phyloP scores from a whole-genome alignment of 2,113 vertebrate species.

The Mustela lutreola region DNA sequence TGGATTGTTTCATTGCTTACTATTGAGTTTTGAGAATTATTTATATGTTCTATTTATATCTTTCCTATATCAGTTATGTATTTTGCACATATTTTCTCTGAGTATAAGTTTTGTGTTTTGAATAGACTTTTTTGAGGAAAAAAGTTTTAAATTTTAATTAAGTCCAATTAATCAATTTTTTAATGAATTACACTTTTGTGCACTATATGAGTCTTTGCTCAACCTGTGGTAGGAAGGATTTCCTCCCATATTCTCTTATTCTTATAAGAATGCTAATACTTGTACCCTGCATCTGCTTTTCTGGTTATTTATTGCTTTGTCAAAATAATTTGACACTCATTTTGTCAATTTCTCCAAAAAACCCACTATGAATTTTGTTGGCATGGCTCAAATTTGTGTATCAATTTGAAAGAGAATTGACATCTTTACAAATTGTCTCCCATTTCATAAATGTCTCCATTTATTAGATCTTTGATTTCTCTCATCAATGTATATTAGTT shows the following conservation, averaged over 20 bases:
- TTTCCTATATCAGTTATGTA: not conserved
- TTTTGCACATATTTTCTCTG: not conserved
- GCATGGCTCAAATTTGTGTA: not conserved
- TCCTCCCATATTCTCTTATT: not conserved
- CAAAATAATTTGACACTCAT: not conserved
- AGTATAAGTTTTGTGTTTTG: not conserved
- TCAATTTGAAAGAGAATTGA: not conserved
- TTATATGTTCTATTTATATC: not conserved
- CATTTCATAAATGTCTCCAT: not conserved
- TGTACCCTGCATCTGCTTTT: not conserved
- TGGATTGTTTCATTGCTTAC: not conserved
- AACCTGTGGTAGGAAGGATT: not conserved
- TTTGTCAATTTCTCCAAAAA: not conserved
- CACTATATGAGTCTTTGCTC: not conserved
- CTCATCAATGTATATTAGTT: not conserved
- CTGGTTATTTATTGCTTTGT: not conserved
- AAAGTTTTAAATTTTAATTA: constrained; percentile 8
- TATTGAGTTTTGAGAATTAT: constrained; percentile 13
- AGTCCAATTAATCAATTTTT: not conserved
- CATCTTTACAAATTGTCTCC: not conserved
- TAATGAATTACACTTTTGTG: not conserved
- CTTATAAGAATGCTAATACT: not conserved
- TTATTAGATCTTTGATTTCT: constrained; percentile 20
- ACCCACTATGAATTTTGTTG: not conserved
- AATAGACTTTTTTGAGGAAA: not conserved